phyloP scores from a whole-genome alignment of 92 coral and sea anemone species.

The Paramuricea clavata region DNA sequence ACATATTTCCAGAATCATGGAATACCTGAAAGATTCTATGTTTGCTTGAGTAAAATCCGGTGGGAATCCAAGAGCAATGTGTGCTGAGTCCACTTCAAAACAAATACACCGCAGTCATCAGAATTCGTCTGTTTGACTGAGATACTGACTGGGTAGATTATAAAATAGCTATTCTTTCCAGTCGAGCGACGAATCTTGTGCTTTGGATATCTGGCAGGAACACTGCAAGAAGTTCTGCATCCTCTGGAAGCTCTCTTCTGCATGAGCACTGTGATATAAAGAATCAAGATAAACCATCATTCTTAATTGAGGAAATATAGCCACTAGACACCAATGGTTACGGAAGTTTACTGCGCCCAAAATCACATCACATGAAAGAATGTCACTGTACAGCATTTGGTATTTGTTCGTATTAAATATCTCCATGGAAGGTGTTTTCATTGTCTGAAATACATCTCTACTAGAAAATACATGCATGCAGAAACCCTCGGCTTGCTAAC shows the following conservation, averaged over 20 bases:
- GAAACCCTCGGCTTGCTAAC: no score
- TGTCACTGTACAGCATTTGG: conserved; percentile 49
- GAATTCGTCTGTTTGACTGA: conserved; percentile 60
- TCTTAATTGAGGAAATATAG: conserved; percentile 43
- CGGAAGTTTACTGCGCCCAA: conserved; percentile 65
- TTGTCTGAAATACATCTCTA: conserved; percentile 56
- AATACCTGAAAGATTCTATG: conserved; percentile 45
- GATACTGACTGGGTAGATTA: conserved; percentile 41
- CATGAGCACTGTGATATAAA: conserved; percentile 53
- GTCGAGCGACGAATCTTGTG: background rate
- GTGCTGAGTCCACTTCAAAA: conserved; percentile 60
- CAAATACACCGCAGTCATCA: conserved; percentile 74
- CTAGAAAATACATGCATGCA: no score
- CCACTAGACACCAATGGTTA: conserved; percentile 63
- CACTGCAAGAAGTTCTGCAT: conserved; percentile 58
- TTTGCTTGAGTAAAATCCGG: conserved; percentile 47
- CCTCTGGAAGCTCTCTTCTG: conserved; percentile 46
- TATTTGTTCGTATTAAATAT: conserved; percentile 40
- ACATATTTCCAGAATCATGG: conserved; percentile 51
- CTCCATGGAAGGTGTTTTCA: conserved; percentile 54
- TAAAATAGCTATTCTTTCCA: conserved; percentile 53
- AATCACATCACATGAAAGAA: conserved; percentile 59
- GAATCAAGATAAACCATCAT: conserved; percentile 61
- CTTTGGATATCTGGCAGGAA: background rate
- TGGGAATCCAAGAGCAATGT: conserved; percentile 39